These are phyloP conservation scores for Cetoscarus ocellatus DNA, from an alignment of 2,797 vertebrate genomes.

Conservation along the genomic window DNA sequence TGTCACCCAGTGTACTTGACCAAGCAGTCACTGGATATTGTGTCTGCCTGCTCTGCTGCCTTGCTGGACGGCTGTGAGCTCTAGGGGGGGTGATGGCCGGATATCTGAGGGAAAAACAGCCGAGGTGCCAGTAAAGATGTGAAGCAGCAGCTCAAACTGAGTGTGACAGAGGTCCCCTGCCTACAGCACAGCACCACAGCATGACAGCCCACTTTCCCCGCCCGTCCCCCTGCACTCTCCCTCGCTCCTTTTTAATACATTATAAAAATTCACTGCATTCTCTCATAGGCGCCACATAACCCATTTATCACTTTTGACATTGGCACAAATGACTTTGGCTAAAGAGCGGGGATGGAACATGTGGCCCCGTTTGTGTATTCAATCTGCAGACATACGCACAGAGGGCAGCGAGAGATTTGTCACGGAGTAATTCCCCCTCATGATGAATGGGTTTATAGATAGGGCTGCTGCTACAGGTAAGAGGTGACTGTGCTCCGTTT, in stretches of 20 bases:
- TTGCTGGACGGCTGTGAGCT: constrained; percentile 55
- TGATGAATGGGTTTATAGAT: constrained; percentile 71
- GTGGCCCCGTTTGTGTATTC: constrained; percentile 71
- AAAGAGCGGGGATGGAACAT: constrained; percentile 78
- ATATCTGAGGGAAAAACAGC: constrained; percentile 79
- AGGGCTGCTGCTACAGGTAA: constrained; percentile 46
- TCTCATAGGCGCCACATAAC: constrained; percentile 75
- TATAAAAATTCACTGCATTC: constrained; percentile 70
- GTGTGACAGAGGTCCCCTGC: constrained; percentile 68
- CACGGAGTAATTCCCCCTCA: constrained; percentile 55
- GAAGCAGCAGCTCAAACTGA: constrained; percentile 59
- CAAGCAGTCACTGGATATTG: constrained; percentile 47
- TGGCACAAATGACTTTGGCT: constrained; percentile 79
- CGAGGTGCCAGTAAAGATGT: constrained; percentile 68
- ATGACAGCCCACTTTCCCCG: constrained; percentile 63
- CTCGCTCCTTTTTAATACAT: constrained; percentile 68
- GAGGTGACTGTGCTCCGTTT: constrained; percentile 54
- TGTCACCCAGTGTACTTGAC: constrained; percentile 35
- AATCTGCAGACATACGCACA: constrained; percentile 49
- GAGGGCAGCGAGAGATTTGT: constrained; percentile 60
- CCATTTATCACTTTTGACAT: constrained; percentile 86
- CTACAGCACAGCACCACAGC: constrained; percentile 54
- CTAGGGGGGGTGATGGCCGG: constrained; percentile 53
- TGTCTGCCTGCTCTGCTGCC: constrained; percentile 56
- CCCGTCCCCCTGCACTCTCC: constrained; percentile 32